Evolutionary conservation across 2,113 vertebrate species (phyloP).

Genomic region (Toxostoma redivivum): DNA sequence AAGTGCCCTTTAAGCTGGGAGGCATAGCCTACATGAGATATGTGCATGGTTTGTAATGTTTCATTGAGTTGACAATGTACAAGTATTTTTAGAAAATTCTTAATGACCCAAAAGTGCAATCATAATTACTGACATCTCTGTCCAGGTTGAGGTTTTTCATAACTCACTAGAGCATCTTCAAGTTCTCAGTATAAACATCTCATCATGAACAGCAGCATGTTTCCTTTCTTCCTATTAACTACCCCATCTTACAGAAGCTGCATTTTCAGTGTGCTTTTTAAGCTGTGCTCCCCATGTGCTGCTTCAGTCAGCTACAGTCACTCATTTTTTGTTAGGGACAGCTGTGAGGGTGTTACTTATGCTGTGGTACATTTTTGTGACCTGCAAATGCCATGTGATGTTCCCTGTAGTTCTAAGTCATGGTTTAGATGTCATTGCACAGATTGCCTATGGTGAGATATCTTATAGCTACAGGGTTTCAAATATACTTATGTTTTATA

Average conservation of each 20-base stretch:
- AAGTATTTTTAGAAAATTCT: not conserved
- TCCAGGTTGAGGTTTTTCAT: not conserved
- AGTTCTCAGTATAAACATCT: not conserved
- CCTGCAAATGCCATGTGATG: not conserved
- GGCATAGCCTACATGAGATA: rapidly evolving
- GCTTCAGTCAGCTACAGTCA: not conserved
- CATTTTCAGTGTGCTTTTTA: not conserved
- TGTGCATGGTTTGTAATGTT: rapidly evolving
- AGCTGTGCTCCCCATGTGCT: not conserved
- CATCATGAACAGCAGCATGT: not conserved
- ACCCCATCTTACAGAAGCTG: not conserved
- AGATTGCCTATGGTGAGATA: not conserved
- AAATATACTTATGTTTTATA: not conserved
- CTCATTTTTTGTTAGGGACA: not conserved
- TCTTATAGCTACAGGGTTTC: not conserved
- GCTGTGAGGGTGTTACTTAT: not conserved
- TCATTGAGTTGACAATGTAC: rapidly evolving
- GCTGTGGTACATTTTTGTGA: rapidly evolving
- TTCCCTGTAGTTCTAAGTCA: not conserved
- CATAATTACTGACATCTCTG: not conserved
- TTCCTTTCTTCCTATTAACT: not conserved
- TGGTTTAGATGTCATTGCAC: not conserved
- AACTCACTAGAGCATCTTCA: not conserved
- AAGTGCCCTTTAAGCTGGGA: not conserved
- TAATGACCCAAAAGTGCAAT: not conserved